Conservation (phyloP, 2,113 vertebrate genomes). For the Trogon melanurus region DNA sequence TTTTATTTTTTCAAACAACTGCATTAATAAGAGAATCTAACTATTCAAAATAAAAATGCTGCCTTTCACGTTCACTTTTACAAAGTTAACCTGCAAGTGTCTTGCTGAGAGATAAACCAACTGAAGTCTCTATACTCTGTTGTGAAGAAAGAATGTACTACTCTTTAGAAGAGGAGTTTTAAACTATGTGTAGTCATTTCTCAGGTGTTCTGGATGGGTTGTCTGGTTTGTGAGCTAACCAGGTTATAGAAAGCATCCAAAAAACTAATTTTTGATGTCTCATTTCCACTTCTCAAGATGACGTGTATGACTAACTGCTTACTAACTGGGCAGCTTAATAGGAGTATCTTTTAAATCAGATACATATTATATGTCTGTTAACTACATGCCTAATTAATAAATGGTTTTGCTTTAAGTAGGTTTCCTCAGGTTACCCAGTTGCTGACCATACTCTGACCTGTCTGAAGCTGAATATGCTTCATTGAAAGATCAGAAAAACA, state of each 20-base stretch:
- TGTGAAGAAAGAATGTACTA: not conserved
- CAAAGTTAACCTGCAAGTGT: not conserved
- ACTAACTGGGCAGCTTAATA: no score
- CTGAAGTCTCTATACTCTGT: not conserved
- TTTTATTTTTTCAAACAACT: not conserved
- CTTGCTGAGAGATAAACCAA: not conserved
- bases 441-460: not conserved
- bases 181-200: not conserved
- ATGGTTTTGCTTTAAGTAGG: not conserved
- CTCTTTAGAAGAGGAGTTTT: not conserved
- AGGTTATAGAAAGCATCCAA: not conserved
- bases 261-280: not conserved
- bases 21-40: not conserved
- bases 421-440: not conserved
- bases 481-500: not conserved
- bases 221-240: not conserved
- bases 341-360: no score
- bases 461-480: not conserved
- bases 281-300: not conserved
- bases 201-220: not conserved
- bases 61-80: not conserved
- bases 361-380: no score
- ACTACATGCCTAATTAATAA: not conserved
- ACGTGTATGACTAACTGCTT: not conserved
- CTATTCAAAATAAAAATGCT: not conserved